phyloP scores from a whole-genome alignment of 2,113 vertebrate species.

The Sterna hirundo region DNA sequence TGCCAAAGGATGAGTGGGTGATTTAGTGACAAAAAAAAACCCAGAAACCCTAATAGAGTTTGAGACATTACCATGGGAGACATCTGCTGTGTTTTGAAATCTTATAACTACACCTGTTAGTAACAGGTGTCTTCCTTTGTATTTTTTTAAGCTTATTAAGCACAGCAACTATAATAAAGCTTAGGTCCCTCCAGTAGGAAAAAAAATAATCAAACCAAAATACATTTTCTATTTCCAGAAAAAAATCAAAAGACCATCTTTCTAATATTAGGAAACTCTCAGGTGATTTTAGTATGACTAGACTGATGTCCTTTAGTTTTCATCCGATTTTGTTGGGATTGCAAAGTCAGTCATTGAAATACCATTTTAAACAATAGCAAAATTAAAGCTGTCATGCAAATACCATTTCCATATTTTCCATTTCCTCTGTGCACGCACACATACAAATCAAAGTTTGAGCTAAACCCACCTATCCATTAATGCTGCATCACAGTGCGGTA shows the following conservation, averaged over 20 bases:
- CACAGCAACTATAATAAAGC: neutral
- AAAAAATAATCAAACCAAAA: neutral
- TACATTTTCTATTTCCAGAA: neutral
- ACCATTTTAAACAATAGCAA: neutral
- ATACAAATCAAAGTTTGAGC: neutral
- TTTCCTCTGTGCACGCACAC: neutral
- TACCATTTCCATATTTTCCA: neutral
- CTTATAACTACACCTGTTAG: constrained; percentile 12
- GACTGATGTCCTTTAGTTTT: neutral
- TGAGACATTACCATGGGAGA: neutral
- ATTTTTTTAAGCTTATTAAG: neutral
- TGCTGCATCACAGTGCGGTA: neutral
- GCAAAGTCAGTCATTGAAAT: neutral
- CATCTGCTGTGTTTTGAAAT: constrained; percentile 11
- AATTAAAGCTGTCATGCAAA: neutral
- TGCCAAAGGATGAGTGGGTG: neutral
- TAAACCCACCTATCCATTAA: neutral
- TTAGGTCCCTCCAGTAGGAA: neutral
- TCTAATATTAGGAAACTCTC: neutral
- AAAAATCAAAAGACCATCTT: neutral
- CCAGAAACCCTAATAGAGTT: neutral
- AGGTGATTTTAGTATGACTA: neutral
- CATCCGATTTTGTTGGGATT: neutral
- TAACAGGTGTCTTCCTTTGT: neutral
- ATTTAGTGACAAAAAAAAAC: neutral